Conservation (phyloP, 1,140 invertebrate species). For the Aphelinus certus region DNA sequence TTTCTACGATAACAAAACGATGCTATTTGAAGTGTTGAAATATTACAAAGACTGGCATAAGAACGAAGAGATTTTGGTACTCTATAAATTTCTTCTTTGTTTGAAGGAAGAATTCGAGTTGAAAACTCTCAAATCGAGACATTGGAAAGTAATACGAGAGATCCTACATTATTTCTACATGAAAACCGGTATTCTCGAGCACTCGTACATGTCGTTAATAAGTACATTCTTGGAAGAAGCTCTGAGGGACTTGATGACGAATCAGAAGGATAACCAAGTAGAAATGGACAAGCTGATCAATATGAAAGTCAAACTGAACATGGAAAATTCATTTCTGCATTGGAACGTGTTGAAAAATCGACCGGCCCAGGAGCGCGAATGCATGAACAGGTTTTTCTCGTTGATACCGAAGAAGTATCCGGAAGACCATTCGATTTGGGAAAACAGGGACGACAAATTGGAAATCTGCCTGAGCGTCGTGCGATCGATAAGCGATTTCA, state of each 20-base stretch:
- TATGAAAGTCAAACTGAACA: background rate
- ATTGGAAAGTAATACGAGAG: slow-evolving; percentile 1
- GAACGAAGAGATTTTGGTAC: slow-evolving; percentile 42
- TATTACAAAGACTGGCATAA: slow-evolving; percentile 47
- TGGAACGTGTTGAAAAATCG: slow-evolving; percentile 9
- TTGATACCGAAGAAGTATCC: background rate
- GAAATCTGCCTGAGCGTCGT: background rate
- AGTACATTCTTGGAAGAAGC: background rate
- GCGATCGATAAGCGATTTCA: slow-evolving; percentile 11
- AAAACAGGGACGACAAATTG: background rate
- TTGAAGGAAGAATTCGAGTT: background rate
- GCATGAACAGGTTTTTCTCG: background rate
- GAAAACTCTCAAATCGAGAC: background rate
- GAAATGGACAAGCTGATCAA: background rate
- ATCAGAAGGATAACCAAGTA: background rate
- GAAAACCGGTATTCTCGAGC: slow-evolving; percentile 7
- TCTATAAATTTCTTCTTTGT: background rate
- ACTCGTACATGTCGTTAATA: background rate
- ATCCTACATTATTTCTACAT: slow-evolving; percentile 5
- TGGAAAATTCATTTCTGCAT: background rate
- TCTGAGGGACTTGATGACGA: background rate
- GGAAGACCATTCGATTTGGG: slow-evolving; percentile 1
- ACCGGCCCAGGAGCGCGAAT: background rate
- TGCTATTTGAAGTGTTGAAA: slow-evolving; percentile 44
- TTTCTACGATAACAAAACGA: slow-evolving; percentile 48